Percentiles rank a stretch among this genome's conserved stretches.
Evolutionary conservation across 2,888 invertebrate genomes (phyloP).

Genomic region (Cosmorhoe ocellata): DNA sequence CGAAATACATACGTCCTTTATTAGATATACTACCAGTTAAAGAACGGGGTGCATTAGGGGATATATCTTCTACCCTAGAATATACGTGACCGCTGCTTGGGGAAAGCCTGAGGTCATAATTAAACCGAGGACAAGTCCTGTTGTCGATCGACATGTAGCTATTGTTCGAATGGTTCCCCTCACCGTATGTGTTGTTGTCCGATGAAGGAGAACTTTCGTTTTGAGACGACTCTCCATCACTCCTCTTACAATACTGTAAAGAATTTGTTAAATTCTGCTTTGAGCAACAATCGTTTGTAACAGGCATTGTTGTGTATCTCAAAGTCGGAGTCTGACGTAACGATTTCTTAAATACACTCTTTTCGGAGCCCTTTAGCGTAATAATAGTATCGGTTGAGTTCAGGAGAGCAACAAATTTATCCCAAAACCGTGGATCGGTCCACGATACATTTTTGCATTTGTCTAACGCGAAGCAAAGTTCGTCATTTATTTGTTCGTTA

Average conservation of each 20-base stretch:
- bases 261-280: constrained; percentile 81
- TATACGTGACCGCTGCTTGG: constrained; percentile 79
- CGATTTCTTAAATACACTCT: constrained; percentile 78
- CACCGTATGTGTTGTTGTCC: constrained; percentile 84
- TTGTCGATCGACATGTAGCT: constrained; percentile 87
- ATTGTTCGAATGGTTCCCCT: constrained; percentile 85
- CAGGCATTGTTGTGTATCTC: constrained; percentile 83
- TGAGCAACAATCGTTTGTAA: constrained; percentile 78
- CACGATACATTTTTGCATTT: constrained; percentile 86
- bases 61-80: constrained; percentile 78
- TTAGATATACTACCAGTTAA: constrained; percentile 59
- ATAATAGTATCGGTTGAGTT: constrained; percentile 85
- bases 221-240: constrained; percentile 78
- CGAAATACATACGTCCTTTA: constrained; percentile 77
- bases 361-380: constrained; percentile 70
- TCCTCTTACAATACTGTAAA: constrained; percentile 72
- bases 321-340: constrained; percentile 72
- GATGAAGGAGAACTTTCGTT: constrained; percentile 83
- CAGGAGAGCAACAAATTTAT: constrained; percentile 89
- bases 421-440: constrained; percentile 93
- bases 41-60: constrained; percentile 70
- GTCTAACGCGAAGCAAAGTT: constrained; percentile 72
- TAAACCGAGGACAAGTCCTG: constrained; percentile 79
- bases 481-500: constrained; percentile 75
- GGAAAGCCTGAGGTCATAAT: constrained; percentile 80